Evolutionary conservation across 1,140 invertebrate genomes (phyloP).

Genomic region (Rhagoletis pomonella): DNA sequence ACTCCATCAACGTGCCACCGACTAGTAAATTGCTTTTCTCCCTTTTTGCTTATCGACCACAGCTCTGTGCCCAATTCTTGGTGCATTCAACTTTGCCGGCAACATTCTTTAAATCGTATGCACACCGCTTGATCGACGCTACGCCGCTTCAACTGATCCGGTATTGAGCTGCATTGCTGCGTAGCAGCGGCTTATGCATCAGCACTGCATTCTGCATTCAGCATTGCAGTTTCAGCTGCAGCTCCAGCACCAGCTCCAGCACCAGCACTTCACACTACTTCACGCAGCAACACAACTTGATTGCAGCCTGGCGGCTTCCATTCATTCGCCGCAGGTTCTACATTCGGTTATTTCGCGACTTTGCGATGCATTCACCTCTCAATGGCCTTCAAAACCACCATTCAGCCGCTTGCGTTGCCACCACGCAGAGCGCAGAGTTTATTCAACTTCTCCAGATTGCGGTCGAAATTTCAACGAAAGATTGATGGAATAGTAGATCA

Average conservation of each 20-base stretch:
- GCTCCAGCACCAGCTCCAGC: not conserved
- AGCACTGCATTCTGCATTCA: not conserved
- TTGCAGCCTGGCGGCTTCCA: not conserved
- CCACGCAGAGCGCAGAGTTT: slow-evolving; percentile 70
- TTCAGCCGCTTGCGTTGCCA: slow-evolving; percentile 68
- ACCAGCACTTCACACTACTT: not conserved
- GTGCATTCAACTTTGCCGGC: slow-evolving; percentile 52
- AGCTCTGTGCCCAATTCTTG: not conserved
- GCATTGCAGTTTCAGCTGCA: not conserved
- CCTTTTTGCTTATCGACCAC: not conserved
- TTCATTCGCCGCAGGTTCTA: not conserved
- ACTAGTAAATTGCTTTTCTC: not conserved
- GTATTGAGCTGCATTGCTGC: slow-evolving; percentile 3
- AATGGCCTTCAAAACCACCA: slow-evolving; percentile 72
- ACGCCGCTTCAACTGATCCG: not conserved
- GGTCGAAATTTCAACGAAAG: slow-evolving; percentile 47
- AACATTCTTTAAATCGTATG: slow-evolving; percentile 25
- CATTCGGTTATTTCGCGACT: not conserved
- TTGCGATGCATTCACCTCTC: slow-evolving; percentile 53
- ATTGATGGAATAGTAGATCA: slow-evolving; percentile 56
- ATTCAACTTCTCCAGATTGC: slow-evolving; percentile 63
- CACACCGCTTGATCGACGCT: not conserved
- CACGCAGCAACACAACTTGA: not conserved
- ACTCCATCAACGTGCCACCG: not conserved
- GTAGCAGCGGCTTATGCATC: not conserved